These are phyloP conservation scores for Aulostomus chinensis DNA, from an alignment of 2,797 vertebrate genomes.

Conservation along the genomic window DNA sequence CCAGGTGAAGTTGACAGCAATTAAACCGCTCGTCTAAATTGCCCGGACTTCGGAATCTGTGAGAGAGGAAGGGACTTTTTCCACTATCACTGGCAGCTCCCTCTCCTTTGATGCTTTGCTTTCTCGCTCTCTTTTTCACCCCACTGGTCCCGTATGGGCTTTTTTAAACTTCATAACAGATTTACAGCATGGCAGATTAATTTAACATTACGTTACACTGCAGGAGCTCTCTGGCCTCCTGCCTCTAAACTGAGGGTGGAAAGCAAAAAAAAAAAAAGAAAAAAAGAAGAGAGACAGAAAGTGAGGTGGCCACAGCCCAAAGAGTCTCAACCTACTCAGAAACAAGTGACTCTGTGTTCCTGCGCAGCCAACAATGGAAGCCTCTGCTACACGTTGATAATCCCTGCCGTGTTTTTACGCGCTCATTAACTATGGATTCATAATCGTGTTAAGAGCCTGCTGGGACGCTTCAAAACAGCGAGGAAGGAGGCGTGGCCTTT, in stretches of 20 bases:
- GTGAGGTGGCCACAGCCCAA: slow-evolving; percentile 35
- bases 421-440: slow-evolving; percentile 63
- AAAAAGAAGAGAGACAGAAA: too few relatives aligned
- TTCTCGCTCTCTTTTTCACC: slow-evolving; percentile 22
- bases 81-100: slow-evolving; percentile 27
- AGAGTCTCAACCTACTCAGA: slow-evolving; percentile 41
- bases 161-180: slow-evolving; percentile 69
- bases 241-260: slow-evolving; percentile 21
- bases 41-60: slow-evolving; percentile 41
- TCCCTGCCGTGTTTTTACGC: slow-evolving; percentile 57
- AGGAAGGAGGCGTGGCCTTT: slow-evolving; percentile 32
- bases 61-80: slow-evolving; percentile 25
- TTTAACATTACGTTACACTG: slow-evolving; percentile 65
- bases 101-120: slow-evolving; percentile 28
- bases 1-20: slow-evolving; percentile 27
- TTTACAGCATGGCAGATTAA: slow-evolving; percentile 70
- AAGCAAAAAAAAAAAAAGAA: slow-evolving; percentile 31
- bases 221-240: slow-evolving; percentile 39
- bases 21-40: slow-evolving; percentile 12
- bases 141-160: slow-evolving; percentile 13
- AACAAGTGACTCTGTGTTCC: slow-evolving; percentile 40
- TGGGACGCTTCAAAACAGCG: slow-evolving; percentile 30
- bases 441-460: slow-evolving; percentile 62
- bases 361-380: slow-evolving; percentile 35
- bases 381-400: slow-evolving; percentile 47